These are phyloP conservation scores for Hyalella azteca DNA, from an alignment of 2,888 invertebrate species.

Conservation along the genomic window DNA sequence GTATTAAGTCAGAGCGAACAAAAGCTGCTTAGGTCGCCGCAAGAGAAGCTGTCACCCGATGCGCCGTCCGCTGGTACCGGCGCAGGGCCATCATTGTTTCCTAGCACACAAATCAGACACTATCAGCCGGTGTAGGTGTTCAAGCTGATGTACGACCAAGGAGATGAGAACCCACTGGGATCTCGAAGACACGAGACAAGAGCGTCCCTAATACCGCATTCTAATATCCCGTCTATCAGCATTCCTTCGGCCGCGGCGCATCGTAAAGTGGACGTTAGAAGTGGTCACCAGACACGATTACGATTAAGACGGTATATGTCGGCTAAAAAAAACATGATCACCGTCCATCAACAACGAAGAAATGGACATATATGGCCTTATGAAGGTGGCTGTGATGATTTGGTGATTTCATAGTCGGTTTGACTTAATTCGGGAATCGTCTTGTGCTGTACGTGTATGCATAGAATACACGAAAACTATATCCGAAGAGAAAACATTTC, in stretches of 20 bases:
- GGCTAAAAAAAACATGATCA: constrained; percentile 10
- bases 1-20: not conserved
- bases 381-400: no score
- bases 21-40: not conserved
- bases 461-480: no score
- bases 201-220: not conserved
- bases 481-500: no score
- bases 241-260: not conserved
- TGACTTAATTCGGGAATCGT: no score
- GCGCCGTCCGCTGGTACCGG: not conserved
- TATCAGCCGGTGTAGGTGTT: constrained; percentile 24
- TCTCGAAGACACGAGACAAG: constrained; percentile 23
- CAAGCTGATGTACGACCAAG: constrained; percentile 24
- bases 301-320: constrained; percentile 6
- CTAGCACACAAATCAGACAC: constrained; percentile 28
- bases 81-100: constrained; percentile 6
- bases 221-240: constrained; percentile 2
- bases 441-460: no score
- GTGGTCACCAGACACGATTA: not conserved
- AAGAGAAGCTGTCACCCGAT: not conserved
- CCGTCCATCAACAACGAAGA: not conserved
- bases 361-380: no score
- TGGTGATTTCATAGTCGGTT: no score
- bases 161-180: constrained; percentile 25
- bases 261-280: constrained; percentile 9